Evolutionary conservation across 2,888 invertebrate genomes (phyloP).

Genomic region (Cephus nigrinus): DNA sequence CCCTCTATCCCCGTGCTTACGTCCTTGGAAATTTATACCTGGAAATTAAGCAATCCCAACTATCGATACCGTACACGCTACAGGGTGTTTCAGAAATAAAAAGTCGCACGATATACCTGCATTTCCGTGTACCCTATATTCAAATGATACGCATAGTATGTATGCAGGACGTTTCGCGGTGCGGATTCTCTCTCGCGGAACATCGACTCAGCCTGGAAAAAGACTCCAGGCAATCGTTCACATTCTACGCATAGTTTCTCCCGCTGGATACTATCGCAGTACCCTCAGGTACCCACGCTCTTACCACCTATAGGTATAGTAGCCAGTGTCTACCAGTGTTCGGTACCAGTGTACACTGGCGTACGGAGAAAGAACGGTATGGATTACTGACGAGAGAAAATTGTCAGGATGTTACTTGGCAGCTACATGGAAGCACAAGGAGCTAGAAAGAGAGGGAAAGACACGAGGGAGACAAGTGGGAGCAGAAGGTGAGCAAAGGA

Average conservation of each 20-base stretch:
- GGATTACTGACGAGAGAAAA: neutral
- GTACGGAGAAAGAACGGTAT: neutral
- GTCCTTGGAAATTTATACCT: neutral
- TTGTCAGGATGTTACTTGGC: neutral
- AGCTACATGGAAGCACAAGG: neutral
- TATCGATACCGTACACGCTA: neutral
- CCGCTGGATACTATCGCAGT: slow-evolving; percentile 21
- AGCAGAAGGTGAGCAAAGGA: neutral
- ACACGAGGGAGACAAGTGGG: neutral
- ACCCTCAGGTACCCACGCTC: neutral
- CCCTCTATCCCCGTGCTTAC: neutral
- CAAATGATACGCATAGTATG: neutral
- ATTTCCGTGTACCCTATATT: neutral
- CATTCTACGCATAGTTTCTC: slow-evolving; percentile 59
- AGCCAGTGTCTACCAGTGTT: neutral
- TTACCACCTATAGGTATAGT: neutral
- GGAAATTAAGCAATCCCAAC: neutral
- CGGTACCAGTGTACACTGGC: neutral
- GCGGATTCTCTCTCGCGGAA: slow-evolving; percentile 33
- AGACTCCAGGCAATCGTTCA: slow-evolving; percentile 48
- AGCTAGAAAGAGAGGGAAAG: neutral
- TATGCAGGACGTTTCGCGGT: neutral
- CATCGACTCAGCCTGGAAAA: neutral
- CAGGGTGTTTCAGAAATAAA: neutral
- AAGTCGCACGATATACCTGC: neutral